Conservation (phyloP, 2,888 invertebrate species). For the Aphrophora alni region DNA sequence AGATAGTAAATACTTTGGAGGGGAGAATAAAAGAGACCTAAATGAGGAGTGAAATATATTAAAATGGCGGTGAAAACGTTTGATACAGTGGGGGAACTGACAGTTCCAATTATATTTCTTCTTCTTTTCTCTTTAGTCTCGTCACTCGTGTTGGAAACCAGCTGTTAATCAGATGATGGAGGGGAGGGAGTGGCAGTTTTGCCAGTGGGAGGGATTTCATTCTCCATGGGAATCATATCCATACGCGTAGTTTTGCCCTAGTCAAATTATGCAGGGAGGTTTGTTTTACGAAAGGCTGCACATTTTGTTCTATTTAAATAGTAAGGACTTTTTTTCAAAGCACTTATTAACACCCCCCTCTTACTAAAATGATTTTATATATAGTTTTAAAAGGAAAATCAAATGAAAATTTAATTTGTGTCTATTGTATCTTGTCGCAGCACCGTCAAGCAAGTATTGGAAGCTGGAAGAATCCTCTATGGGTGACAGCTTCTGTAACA, state of each 20-base stretch:
- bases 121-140: not conserved
- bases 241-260: not conserved
- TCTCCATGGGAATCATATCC: not conserved
- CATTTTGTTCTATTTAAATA: too few species aligned
- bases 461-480: too few species aligned
- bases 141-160: not conserved
- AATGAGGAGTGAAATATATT: slow-evolving; percentile 2
- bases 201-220: slow-evolving; percentile 2
- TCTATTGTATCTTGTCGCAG: too few species aligned
- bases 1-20: not conserved
- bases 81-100: slow-evolving; percentile 1
- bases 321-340: too few species aligned
- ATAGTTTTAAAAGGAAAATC: too few species aligned
- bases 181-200: not conserved
- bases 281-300: not conserved
- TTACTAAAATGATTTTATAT: too few species aligned
- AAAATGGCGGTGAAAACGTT: slow-evolving; percentile 9
- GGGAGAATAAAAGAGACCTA: not conserved
- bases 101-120: slow-evolving; percentile 7
- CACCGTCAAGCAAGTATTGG: too few species aligned
- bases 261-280: not conserved
- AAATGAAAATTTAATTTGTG: too few species aligned
- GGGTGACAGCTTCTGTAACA: too few species aligned
- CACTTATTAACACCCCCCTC: too few species aligned
- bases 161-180: not conserved